These are phyloP conservation scores for Coilia nasus DNA, from an alignment of 2,797 vertebrate species.

Conservation along the genomic window DNA sequence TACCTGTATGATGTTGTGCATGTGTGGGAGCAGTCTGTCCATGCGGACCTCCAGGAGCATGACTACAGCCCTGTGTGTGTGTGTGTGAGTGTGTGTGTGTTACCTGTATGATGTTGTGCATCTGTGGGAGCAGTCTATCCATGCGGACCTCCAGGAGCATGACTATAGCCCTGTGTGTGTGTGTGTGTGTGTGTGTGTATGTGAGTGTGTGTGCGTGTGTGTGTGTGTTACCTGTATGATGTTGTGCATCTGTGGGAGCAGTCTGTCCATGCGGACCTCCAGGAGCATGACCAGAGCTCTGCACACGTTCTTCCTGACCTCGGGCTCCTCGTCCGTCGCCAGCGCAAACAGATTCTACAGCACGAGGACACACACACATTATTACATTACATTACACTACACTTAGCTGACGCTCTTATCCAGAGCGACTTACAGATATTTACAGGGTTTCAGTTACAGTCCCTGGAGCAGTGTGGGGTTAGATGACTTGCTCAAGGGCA, in stretches of 20 bases:
- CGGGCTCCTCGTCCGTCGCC: conserved; percentile 83
- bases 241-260: conserved; percentile 88
- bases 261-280: conserved; percentile 86
- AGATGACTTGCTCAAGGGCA: too few species aligned
- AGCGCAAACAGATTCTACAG: conserved; percentile 84
- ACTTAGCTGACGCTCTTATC: too few species aligned
- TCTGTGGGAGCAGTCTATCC: neutral
- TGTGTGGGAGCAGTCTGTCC: neutral
- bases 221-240: conserved; percentile 79
- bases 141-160: conserved; percentile 72
- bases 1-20: conserved; percentile 71
- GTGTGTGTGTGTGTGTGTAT: neutral
- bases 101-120: conserved; percentile 71
- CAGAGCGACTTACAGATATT: too few species aligned
- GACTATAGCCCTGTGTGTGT: conserved; percentile 56
- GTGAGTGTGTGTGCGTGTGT: conserved; percentile 16
- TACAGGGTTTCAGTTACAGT: too few species aligned
- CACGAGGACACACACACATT: conserved; percentile 12
- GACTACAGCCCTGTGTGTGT: neutral
- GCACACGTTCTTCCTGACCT: conserved; percentile 88
- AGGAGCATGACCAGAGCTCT: conserved; percentile 85
- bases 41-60: neutral
- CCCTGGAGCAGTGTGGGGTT: too few species aligned
- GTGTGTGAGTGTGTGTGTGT: neutral
- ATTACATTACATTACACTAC: too few species aligned